These are phyloP conservation scores for Eciton burchellii DNA, from an alignment of 1,140 invertebrate species.

Conservation along the genomic window DNA sequence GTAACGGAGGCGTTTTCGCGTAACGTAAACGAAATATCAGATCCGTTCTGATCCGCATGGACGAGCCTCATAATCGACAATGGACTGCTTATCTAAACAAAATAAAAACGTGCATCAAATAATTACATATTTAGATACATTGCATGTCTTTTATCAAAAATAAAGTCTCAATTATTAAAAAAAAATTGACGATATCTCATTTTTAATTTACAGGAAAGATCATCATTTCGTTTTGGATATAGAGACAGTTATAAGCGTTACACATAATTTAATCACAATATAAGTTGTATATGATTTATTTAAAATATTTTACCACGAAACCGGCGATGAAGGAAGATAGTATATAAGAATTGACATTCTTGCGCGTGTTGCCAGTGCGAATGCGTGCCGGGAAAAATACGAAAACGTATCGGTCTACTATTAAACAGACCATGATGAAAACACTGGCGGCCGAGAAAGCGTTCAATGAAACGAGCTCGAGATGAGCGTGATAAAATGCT, in stretches of 20 bases:
- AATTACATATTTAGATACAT: background rate
- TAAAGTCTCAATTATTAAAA: no score
- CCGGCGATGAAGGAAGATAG: constrained; percentile 64
- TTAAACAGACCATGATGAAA: constrained; percentile 67
- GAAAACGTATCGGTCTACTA: constrained; percentile 67
- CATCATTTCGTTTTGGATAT: no score
- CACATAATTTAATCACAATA: no score
- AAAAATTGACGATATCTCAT: no score
- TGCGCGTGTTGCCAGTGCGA: constrained; percentile 62
- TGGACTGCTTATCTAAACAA: constrained; percentile 56
- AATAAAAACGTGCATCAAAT: background rate
- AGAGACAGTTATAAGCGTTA: no score
- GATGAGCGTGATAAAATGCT: constrained; percentile 63
- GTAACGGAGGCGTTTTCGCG: constrained; percentile 57
- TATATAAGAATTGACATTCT: constrained; percentile 40
- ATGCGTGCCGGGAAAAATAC: constrained; percentile 65
- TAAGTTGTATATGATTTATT: background rate
- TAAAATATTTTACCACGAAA: constrained; percentile 55
- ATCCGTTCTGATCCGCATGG: constrained; percentile 21
- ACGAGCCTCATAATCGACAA: constrained; percentile 63
- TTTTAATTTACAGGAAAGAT: no score
- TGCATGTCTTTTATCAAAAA: no score
- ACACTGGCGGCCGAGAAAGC: constrained; percentile 56
- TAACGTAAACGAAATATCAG: constrained; percentile 27
- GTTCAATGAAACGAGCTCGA: constrained; percentile 62